Base-by-base conservation (phyloP, 1,140 invertebrate species). In the Calephelis nemesis region DNA sequence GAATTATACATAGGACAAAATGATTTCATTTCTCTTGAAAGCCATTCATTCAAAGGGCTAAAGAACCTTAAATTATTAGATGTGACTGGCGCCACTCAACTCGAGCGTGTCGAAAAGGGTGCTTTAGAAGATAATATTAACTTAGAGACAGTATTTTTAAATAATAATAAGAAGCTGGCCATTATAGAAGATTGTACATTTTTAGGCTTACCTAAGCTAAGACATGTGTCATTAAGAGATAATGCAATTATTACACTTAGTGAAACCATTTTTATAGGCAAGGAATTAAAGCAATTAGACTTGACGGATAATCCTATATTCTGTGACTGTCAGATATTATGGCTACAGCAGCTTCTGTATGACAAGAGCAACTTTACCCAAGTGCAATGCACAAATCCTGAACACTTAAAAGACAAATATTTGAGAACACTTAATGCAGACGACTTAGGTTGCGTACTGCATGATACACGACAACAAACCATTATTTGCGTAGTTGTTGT, bases 1-100 rank as follows among this genome's bases (percentile, higher is more conserved):
- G 95, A 97, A 70, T 91, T 98, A 12, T 94, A 94, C 15, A 93
- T 97, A 15, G 97, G 97, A 0, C 96, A 97, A 82, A 98, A 98
- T 79, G 95, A 95, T 70, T 97, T 97, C 75, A 89, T 93, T 19
- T 85, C 91, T 0, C 85, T 98, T 39, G 93, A 93, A 76, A 93
- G 93, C 0, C 94, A 95, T 54, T 95, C 96, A 0, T 97, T 98
- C 80, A 94, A 94, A 68, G 96, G 96, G 0, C 87, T 98, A 8
- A 93, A 93, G 13, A 96, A 96, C 85, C 88, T 98, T 5, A 94
- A 96, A 66, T 93, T 93, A 64, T 83, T 98, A 45, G 95, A 97
- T 63, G 93, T 98, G 1, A 95, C 95, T 0, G 96, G 96, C 6
- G 95, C 96, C 0, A 94, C 94, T 49, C 90, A 95, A 54, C 81